phyloP scores from a whole-genome alignment of 2,888 invertebrate genomes.

The Synanthedon tipuliformis region DNA sequence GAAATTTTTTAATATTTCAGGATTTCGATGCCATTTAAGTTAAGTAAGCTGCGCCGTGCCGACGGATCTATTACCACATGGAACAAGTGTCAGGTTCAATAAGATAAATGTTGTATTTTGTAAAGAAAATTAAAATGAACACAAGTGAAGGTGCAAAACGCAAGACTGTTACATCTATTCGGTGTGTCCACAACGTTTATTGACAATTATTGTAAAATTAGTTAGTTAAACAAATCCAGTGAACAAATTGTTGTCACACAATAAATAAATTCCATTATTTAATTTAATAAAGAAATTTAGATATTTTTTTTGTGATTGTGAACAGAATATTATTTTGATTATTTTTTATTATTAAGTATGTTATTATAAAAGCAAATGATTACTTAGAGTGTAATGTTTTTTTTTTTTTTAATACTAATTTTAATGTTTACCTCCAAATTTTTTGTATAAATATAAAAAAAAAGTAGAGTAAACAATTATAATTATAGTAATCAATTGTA shows the following conservation, averaged over 20 bases:
- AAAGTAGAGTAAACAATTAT: conserved; percentile 29
- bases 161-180: conserved; percentile 6
- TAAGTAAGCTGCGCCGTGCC: conserved; percentile 58
- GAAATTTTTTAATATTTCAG: conserved; percentile 26
- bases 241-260: conserved; percentile 25
- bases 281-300: conserved; percentile 40
- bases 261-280: conserved; percentile 65
- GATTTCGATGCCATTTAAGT: conserved; percentile 67
- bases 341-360: conserved; percentile 40
- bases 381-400: conserved; percentile 57
- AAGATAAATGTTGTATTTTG: not conserved
- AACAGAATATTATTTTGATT: conserved; percentile 56
- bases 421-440: conserved; percentile 49
- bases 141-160: conserved; percentile 22
- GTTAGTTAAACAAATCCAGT: conserved; percentile 19
- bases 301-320: conserved; percentile 45
- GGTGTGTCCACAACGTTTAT: not conserved
- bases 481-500: conserved; percentile 32
- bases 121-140: conserved; percentile 11
- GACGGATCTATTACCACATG: conserved; percentile 42
- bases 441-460: conserved; percentile 10
- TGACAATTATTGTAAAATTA: conserved; percentile 9
- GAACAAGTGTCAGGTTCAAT: conserved; percentile 35
- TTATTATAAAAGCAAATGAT: conserved; percentile 55
- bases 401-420: conserved; percentile 35